phyloP scores from a whole-genome alignment of 2,888 invertebrate genomes.

The Clostera curtula region DNA sequence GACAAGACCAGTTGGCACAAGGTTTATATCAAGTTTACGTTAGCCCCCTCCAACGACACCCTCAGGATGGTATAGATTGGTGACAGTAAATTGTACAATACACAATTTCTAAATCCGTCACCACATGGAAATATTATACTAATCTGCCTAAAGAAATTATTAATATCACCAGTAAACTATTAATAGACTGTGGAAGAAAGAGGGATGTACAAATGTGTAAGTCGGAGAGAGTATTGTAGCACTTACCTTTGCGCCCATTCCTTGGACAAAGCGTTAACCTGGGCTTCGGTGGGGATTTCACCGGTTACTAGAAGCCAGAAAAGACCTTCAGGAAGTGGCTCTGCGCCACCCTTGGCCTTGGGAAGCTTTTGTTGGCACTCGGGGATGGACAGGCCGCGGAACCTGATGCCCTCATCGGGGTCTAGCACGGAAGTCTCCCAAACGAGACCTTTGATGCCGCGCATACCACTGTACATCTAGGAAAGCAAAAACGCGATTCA shows the following conservation, averaged over 20 bases:
- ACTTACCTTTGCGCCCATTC: slow-evolving; percentile 82
- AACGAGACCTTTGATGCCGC: slow-evolving; percentile 95
- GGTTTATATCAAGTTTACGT: too few relatives aligned
- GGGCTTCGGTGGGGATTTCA: slow-evolving; percentile 81
- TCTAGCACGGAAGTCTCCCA: slow-evolving; percentile 97
- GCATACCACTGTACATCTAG: slow-evolving; percentile 95
- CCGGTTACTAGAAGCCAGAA: slow-evolving; percentile 88
- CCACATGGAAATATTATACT: too few relatives aligned
- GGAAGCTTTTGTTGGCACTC: slow-evolving; percentile 84
- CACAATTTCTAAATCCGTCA: too few relatives aligned
- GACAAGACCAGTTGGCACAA: too few relatives aligned
- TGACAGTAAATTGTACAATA: too few relatives aligned
- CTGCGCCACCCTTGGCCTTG: slow-evolving; percentile 79
- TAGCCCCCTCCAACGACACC: too few relatives aligned
- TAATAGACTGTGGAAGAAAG: too few relatives aligned
- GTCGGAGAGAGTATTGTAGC: slow-evolving; percentile 1
- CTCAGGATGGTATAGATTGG: too few relatives aligned
- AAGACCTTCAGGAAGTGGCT: slow-evolving; percentile 86
- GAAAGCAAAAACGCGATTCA: too few relatives aligned
- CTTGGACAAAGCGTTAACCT: slow-evolving; percentile 82
- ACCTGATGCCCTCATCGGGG: slow-evolving; percentile 95
- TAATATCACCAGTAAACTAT: too few relatives aligned
- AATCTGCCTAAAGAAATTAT: too few relatives aligned
- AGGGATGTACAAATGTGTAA: too few relatives aligned
- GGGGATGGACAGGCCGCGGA: slow-evolving; percentile 93